Conservation (phyloP, 1,140 invertebrate genomes). For the Solenopsis invicta region DNA sequence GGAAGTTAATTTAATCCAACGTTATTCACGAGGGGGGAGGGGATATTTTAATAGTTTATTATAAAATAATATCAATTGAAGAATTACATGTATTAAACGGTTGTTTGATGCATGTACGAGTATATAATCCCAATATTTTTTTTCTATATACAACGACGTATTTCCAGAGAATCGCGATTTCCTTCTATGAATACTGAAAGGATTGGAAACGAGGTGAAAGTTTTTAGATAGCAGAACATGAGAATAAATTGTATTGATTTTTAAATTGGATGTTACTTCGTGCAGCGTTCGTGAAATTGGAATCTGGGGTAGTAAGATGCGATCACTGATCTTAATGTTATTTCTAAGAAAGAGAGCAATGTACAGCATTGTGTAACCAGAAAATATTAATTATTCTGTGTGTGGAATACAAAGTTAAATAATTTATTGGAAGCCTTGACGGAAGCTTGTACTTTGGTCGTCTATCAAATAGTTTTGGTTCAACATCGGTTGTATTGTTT, state of each 20-base stretch:
- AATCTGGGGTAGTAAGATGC: constrained; percentile 9
- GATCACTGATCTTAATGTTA: constrained; percentile 34
- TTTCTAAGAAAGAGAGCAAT: neutral
- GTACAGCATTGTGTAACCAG: too few relatives aligned
- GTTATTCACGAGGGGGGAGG: neutral
- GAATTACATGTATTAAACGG: neutral
- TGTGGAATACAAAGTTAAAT: neutral
- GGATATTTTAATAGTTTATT: constrained; percentile 6
- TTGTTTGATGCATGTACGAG: neutral
- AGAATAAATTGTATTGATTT: constrained; percentile 40
- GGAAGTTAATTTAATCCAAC: neutral
- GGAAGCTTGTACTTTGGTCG: neutral
- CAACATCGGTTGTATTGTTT: neutral
- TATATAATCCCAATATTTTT: neutral
- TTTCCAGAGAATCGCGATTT: constrained; percentile 16
- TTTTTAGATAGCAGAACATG: neutral
- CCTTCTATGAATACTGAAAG: neutral
- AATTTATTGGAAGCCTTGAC: constrained; percentile 7
- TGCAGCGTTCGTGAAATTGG: neutral
- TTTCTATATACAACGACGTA: neutral
- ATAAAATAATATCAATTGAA: neutral
- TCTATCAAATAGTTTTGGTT: neutral
- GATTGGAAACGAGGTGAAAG: constrained; percentile 22
- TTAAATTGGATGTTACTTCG: constrained; percentile 25
- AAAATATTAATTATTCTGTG: neutral